Evolutionary conservation across 2,797 vertebrate genomes (phyloP).

Genomic region (Etheostoma nigrum): DNA sequence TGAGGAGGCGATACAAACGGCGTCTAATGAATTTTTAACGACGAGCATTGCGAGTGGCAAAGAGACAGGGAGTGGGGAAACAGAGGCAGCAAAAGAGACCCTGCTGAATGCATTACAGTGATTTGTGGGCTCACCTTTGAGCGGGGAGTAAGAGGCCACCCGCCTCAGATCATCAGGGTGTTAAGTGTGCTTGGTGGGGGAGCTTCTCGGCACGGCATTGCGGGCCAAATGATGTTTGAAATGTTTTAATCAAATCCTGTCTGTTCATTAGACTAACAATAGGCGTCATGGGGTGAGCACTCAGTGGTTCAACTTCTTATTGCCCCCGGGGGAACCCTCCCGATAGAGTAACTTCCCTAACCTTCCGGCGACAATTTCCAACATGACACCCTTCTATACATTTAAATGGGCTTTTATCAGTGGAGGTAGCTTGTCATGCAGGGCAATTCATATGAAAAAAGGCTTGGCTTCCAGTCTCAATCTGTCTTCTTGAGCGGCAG

Average conservation of each 20-base stretch:
- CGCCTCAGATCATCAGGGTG: conserved; percentile 76
- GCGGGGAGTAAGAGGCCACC: conserved; percentile 71
- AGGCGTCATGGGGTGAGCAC: conserved; percentile 71
- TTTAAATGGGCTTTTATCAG: conserved; percentile 85
- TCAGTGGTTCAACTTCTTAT: conserved; percentile 75
- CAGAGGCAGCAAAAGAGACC: conserved; percentile 46
- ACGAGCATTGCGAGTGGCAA: conserved; percentile 53
- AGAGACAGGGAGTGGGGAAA: conserved; percentile 49
- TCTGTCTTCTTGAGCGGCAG: conserved; percentile 45
- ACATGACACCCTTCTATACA: conserved; percentile 75
- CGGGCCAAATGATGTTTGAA: conserved; percentile 86
- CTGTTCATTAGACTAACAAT: conserved; percentile 89
- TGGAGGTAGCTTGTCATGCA: conserved; percentile 51
- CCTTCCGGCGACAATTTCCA: conserved; percentile 66
- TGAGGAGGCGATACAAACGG: conserved; percentile 78
- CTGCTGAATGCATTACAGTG: conserved; percentile 76
- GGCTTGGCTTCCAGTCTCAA: conserved; percentile 30
- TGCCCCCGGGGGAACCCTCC: conserved; percentile 77
- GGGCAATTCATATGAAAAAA: conserved; percentile 61
- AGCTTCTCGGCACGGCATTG: conserved; percentile 69
- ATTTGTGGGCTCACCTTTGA: conserved; percentile 84
- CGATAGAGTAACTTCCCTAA: conserved; percentile 78
- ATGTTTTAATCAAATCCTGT: conserved; percentile 88
- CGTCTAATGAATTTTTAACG: conserved; percentile 84
- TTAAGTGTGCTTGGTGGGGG: conserved; percentile 78